phyloP scores from a whole-genome alignment of 2,113 vertebrate genomes.

The Salvelinus alpinus region DNA sequence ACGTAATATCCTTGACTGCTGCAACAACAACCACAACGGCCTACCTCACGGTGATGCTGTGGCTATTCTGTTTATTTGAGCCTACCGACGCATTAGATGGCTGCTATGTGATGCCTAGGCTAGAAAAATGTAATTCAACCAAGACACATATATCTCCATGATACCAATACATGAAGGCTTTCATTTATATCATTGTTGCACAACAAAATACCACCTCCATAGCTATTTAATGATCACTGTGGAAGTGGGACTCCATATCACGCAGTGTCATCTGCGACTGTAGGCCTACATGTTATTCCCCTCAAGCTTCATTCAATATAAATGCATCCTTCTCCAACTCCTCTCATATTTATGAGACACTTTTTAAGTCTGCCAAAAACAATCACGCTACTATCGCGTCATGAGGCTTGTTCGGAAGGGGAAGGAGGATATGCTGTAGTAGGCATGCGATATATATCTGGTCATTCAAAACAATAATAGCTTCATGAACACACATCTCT shows the following conservation, averaged over 20 bases:
- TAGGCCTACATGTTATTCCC: background rate
- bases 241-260: background rate
- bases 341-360: constrained; percentile 1
- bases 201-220: background rate
- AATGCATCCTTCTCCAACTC: background rate
- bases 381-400: background rate
- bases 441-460: too few species aligned
- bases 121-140: too few species aligned
- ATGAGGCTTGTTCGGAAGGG: background rate
- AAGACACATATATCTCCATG: too few species aligned
- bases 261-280: background rate
- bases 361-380: too few species aligned
- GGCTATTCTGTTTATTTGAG: too few species aligned
- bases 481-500: background rate
- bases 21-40: too few species aligned
- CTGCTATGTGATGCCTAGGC: too few species aligned
- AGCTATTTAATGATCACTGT: background rate
- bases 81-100: too few species aligned
- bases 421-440: too few species aligned
- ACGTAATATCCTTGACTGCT: too few species aligned
- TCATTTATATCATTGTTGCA: background rate
- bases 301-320: background rate
- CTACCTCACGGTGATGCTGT: too few species aligned
- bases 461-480: too few species aligned
- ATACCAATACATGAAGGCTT: background rate